phyloP scores from a whole-genome alignment of 2,888 invertebrate genomes.

The Iphiclides podalirius region DNA sequence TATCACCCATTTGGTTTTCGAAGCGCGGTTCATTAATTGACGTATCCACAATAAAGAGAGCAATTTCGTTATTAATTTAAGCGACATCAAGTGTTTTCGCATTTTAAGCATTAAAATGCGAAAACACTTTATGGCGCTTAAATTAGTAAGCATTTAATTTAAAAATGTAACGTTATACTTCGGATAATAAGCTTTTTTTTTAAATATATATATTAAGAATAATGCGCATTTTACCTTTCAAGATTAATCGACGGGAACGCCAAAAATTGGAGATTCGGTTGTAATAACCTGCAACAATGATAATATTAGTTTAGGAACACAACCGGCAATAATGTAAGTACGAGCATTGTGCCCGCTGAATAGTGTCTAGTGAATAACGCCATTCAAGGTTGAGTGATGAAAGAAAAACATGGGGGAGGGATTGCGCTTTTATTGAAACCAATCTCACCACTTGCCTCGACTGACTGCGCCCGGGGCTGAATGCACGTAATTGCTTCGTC shows the following conservation, averaged over 20 bases:
- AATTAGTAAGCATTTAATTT: no score
- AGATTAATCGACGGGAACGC: neutral
- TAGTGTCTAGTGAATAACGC: constrained; percentile 56
- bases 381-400: constrained; percentile 71
- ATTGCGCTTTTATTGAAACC: constrained; percentile 78
- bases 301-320: constrained; percentile 33
- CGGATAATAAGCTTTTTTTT: no score
- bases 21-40: constrained; percentile 1
- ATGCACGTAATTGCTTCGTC: constrained; percentile 76
- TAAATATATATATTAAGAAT: no score
- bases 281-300: constrained; percentile 50
- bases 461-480: constrained; percentile 68
- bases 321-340: constrained; percentile 29
- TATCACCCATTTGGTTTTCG: neutral
- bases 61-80: neutral
- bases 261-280: neutral
- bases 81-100: no score
- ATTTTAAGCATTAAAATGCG: no score
- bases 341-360: constrained; percentile 30
- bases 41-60: neutral
- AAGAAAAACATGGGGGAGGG: constrained; percentile 76
- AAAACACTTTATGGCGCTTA: no score
- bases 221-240: neutral
- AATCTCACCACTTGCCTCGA: constrained; percentile 74
- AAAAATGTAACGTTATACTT: no score